Conservation (phyloP, 2,113 vertebrate genomes). For the Onychostruthus taczanowskii region DNA sequence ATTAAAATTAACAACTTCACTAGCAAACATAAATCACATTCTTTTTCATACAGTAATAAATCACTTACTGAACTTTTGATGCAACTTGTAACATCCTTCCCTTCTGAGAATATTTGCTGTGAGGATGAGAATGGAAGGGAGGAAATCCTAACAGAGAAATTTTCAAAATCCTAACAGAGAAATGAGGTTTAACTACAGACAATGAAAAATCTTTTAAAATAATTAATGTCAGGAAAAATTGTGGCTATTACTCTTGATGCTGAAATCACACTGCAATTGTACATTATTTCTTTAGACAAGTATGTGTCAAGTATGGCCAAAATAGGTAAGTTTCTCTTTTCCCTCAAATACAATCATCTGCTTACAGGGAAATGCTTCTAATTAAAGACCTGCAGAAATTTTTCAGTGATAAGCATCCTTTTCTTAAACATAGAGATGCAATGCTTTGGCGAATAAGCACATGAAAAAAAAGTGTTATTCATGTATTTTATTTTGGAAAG, state of each 20-base stretch:
- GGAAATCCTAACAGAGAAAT: not conserved
- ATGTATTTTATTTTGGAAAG: not conserved
- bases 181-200: not conserved
- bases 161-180: not conserved
- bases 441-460: not conserved
- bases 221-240: not conserved
- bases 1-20: not conserved
- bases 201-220: not conserved
- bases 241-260: not conserved
- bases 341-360: not conserved
- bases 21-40: not conserved
- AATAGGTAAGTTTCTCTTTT: not conserved
- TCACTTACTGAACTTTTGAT: not conserved
- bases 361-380: not conserved
- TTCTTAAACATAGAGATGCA: not conserved
- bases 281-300: not conserved
- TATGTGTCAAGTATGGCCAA: not conserved
- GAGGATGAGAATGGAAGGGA: not conserved
- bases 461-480: not conserved
- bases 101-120: not conserved
- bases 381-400: not conserved
- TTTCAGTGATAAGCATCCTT: not conserved
- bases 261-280: not conserved
- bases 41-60: not conserved
- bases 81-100: not conserved